phyloP scores from a whole-genome alignment of 2,113 vertebrate species.

The Gnathonemus echidnorhynchus region DNA sequence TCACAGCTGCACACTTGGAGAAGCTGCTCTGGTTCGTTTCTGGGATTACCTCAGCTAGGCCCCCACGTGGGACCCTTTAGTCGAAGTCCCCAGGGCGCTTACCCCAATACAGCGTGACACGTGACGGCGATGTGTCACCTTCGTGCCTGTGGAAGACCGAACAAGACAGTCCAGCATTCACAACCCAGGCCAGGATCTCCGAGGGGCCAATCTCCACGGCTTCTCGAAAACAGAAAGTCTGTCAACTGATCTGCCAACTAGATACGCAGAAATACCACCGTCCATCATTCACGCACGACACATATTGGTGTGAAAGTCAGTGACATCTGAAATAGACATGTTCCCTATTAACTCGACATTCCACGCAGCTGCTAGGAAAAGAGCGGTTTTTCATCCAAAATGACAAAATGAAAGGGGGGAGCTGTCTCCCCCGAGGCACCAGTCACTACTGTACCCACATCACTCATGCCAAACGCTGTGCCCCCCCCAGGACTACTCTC shows the following conservation, averaged over 20 bases:
- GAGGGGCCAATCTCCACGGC: not conserved
- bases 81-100: not conserved
- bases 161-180: not conserved
- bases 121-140: not conserved
- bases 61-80: not conserved
- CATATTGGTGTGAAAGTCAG: not conserved
- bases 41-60: conserved; percentile 1
- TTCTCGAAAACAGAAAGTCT: not conserved
- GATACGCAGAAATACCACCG: not conserved
- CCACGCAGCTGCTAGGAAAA: not conserved
- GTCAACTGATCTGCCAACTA: not conserved
- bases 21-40: not conserved
- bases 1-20: not conserved
- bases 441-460: not conserved
- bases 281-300: not conserved
- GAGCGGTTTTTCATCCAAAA: not conserved
- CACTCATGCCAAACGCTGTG: not conserved
- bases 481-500: not conserved
- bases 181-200: not conserved
- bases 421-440: not conserved
- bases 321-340: not conserved
- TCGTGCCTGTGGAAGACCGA: not conserved
- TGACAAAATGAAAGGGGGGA: not conserved
- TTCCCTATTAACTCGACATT: not conserved
- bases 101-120: not conserved